Percentiles rank a stretch among this genome's conserved stretches.
Conservation (phyloP, 1,140 invertebrate species). For the Drosophila neocordata region DNA sequence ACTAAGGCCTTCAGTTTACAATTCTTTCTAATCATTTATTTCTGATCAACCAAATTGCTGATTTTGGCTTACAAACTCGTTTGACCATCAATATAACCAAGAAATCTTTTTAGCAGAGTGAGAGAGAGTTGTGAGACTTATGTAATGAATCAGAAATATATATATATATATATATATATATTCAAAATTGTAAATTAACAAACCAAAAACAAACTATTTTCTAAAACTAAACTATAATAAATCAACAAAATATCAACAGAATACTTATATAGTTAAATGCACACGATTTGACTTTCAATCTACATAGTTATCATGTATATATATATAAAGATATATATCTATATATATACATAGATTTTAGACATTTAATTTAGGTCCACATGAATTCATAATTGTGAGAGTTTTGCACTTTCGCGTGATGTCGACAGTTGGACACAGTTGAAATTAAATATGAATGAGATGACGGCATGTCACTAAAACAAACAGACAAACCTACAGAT, state of each 20-base stretch:
- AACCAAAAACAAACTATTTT: no score
- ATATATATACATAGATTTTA: background rate
- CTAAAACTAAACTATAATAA: no score
- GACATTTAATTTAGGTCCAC: slow-evolving; percentile 24
- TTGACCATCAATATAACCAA: no score
- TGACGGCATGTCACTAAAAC: slow-evolving; percentile 54
- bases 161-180: no score
- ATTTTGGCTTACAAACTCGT: no score
- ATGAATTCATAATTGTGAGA: slow-evolving; percentile 43
- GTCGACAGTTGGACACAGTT: slow-evolving; percentile 5
- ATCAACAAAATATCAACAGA: background rate
- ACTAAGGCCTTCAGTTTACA: no score
- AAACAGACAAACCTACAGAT: background rate
- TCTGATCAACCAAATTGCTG: no score
- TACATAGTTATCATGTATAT: background rate
- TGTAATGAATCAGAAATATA: no score
- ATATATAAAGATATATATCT: background rate
- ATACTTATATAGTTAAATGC: background rate
- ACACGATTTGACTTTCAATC: background rate
- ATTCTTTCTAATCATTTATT: no score
- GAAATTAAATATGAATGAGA: slow-evolving; percentile 52
- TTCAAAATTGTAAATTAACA: no score
- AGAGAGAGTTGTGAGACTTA: no score
- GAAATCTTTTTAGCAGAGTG: no score
- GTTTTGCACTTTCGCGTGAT: slow-evolving; percentile 24